Conservation (phyloP, 2,113 vertebrate genomes). For the Pipa parva region DNA sequence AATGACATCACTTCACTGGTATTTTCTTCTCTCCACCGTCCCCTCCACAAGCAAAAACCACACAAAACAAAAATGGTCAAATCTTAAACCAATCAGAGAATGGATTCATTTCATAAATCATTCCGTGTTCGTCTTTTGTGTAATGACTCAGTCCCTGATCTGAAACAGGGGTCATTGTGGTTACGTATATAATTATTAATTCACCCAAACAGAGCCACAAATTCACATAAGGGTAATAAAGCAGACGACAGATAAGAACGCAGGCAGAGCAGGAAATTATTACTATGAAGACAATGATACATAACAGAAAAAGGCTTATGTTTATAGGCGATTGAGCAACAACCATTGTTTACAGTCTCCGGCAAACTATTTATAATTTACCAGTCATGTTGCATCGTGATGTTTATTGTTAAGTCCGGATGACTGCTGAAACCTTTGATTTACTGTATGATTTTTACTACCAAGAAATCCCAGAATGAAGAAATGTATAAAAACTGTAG, state of each 20-base stretch:
- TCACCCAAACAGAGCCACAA: neutral
- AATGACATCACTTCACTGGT: constrained; percentile 2
- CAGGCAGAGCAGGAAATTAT: neutral
- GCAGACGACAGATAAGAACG: neutral
- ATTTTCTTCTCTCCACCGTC: neutral
- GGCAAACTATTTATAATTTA: neutral
- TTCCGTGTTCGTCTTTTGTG: neutral
- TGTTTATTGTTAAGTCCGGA: no score
- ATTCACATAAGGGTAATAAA: neutral
- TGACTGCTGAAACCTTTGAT: no score
- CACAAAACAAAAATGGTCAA: constrained; percentile 20
- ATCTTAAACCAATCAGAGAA: constrained; percentile 34
- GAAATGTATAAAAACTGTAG: no score
- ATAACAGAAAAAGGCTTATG: neutral
- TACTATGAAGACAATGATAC: neutral
- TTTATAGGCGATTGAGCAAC: neutral
- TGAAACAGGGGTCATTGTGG: neutral
- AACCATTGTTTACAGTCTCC: neutral
- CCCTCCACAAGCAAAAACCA: neutral
- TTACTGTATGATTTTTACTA: no score
- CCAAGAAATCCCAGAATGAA: no score
- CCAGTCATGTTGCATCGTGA: no score
- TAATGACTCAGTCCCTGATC: neutral
- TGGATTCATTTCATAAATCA: constrained; percentile 1
- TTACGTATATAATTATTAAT: neutral